Conservation (phyloP, 2,113 vertebrate genomes). For the Setophaga coronata region DNA sequence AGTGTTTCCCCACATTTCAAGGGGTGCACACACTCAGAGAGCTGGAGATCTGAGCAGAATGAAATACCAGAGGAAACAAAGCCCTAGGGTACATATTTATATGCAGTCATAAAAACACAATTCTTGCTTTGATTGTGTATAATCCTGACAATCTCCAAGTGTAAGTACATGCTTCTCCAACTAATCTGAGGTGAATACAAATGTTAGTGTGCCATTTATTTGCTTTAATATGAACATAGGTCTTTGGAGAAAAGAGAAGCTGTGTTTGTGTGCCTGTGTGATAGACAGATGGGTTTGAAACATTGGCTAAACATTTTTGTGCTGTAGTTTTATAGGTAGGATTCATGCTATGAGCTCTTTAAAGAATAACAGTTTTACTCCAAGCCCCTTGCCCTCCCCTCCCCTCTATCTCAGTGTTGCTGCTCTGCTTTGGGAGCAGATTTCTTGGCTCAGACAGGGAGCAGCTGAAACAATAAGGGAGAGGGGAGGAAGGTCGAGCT, state of each 20-base stretch:
- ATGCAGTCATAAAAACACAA: not conserved
- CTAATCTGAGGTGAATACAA: not conserved
- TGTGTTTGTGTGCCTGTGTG: not conserved
- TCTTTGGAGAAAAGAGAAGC: not conserved
- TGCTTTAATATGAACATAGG: not conserved
- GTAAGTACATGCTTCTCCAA: not conserved
- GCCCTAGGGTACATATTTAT: not conserved
- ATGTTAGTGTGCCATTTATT: not conserved
- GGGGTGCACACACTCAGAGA: not conserved
- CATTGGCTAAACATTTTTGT: not conserved
- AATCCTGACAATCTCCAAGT: not conserved
- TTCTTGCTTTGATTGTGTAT: not conserved
- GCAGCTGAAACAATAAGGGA: not conserved
- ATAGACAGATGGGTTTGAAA: not conserved
- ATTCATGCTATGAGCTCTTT: not conserved
- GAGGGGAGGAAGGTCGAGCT: slow-evolving; percentile 54
- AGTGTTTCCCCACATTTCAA: not conserved
- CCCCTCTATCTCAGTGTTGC: not conserved
- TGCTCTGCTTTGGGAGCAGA: not conserved
- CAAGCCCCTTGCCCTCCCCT: not conserved
- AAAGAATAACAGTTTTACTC: not conserved
- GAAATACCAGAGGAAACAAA: not conserved
- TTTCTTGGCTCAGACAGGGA: not conserved
- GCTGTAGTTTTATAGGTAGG: not conserved
- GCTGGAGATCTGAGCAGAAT: not conserved